A percentile compares a stretch with the other conserved stretches of the same genome.
phyloP scores from a whole-genome alignment of 1,140 invertebrate species.

The Caenorhabditis latens region DNA sequence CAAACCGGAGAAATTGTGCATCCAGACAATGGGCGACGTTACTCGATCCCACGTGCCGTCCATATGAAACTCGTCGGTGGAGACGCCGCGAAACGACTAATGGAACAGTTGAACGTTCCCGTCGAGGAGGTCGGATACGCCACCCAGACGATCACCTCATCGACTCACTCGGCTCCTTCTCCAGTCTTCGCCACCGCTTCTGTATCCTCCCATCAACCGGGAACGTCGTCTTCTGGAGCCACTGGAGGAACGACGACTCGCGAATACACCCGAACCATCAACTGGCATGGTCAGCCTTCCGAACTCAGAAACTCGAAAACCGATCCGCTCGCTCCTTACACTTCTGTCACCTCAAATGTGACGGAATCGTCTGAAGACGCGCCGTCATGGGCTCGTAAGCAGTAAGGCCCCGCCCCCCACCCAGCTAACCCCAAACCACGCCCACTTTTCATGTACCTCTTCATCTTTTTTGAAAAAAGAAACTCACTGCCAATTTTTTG shows the following conservation, averaged over 20 bases:
- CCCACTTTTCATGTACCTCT: background rate
- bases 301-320: slow-evolving; percentile 66
- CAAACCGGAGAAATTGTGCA: slow-evolving; percentile 72
- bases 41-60: slow-evolving; percentile 73
- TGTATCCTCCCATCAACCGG: slow-evolving; percentile 19
- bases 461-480: background rate
- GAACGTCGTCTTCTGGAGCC: background rate
- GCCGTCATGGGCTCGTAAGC: slow-evolving; percentile 61
- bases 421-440: background rate
- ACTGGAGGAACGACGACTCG: background rate
- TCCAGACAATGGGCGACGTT: slow-evolving; percentile 70
- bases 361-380: slow-evolving; percentile 54
- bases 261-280: slow-evolving; percentile 67
- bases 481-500: slow-evolving; percentile 40
- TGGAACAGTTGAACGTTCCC: slow-evolving; percentile 70
- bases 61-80: slow-evolving; percentile 75
- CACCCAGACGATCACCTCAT: slow-evolving; percentile 44
- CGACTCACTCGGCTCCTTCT: slow-evolving; percentile 3
- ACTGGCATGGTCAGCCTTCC: slow-evolving; percentile 68
- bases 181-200: slow-evolving; percentile 50
- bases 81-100: slow-evolving; percentile 69
- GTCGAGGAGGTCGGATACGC: slow-evolving; percentile 67
- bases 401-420: slow-evolving; percentile 1
- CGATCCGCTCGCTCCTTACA: slow-evolving; percentile 63
- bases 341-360: slow-evolving; percentile 50